Conservation (phyloP, 2,113 vertebrate species). For the Chaetura pelagica region DNA sequence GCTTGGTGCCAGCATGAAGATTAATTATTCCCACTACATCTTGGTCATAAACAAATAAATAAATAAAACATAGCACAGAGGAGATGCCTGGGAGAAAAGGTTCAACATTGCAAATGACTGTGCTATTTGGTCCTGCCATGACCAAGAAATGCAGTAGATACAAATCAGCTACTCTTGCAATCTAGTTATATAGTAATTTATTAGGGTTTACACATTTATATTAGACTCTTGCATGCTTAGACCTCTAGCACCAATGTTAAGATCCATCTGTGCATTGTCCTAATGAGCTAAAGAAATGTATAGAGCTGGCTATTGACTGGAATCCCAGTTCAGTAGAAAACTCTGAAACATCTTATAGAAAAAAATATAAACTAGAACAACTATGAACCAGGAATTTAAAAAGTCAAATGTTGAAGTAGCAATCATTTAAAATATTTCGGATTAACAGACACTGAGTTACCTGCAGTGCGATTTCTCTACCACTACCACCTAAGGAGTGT, state of each 20-base stretch:
- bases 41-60: background rate
- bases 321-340: background rate
- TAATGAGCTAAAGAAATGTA: background rate
- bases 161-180: background rate
- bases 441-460: background rate
- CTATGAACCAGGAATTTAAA: background rate
- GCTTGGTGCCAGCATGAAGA: background rate
- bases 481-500: rapidly evolving
- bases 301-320: background rate
- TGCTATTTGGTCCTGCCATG: background rate
- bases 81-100: background rate
- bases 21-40: background rate
- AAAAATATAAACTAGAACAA: background rate
- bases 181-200: background rate
- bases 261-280: background rate
- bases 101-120: background rate
- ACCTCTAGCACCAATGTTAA: background rate
- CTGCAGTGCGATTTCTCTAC: background rate
- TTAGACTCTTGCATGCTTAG: constrained; percentile 16
- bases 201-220: background rate
- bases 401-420: background rate
- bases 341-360: background rate
- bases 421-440: background rate
- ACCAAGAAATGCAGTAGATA: background rate
- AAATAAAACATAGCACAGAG: background rate